Evolutionary conservation across 2,113 vertebrate genomes (phyloP).

Genomic region (Gasterosteus nipponicus): DNA sequence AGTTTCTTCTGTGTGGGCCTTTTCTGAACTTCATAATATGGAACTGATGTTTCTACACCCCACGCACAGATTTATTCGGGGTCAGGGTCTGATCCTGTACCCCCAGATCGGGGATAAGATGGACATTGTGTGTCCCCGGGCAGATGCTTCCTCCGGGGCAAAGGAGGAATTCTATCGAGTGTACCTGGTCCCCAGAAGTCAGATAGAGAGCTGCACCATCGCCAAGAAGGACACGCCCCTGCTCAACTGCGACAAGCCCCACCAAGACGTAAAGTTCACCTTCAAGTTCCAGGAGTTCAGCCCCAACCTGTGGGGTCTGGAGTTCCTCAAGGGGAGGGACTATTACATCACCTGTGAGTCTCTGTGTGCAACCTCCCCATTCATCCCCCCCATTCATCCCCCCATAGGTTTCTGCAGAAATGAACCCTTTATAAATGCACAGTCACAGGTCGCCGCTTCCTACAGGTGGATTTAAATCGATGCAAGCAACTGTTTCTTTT

Average conservation of each 20-base stretch:
- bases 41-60: neutral
- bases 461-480: constrained; percentile 57
- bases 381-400: too few species aligned
- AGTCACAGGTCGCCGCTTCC: constrained; percentile 33
- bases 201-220: constrained; percentile 92
- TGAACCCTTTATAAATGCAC: constrained; percentile 7
- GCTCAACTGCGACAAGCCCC: constrained; percentile 95
- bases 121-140: constrained; percentile 98
- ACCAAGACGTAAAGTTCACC: constrained; percentile 97
- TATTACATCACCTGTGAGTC: constrained; percentile 99
- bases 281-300: constrained; percentile 99
- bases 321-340: constrained; percentile 95
- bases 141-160: constrained; percentile 85
- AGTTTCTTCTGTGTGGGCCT: neutral
- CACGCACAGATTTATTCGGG: constrained; percentile 88
- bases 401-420: neutral
- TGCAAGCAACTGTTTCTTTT: constrained; percentile 16
- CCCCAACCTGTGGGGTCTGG: constrained; percentile 97
- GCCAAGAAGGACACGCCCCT: constrained; percentile 91
- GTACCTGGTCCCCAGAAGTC: constrained; percentile 94
- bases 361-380: neutral
- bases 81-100: constrained; percentile 93
- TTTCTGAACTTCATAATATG: neutral
- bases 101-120: constrained; percentile 99
- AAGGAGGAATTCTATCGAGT: constrained; percentile 95